Evolutionary conservation across 30 jellyfish, hydroid and myxozoan species (phyloP).

Genomic region (Euphysa ruthae): DNA sequence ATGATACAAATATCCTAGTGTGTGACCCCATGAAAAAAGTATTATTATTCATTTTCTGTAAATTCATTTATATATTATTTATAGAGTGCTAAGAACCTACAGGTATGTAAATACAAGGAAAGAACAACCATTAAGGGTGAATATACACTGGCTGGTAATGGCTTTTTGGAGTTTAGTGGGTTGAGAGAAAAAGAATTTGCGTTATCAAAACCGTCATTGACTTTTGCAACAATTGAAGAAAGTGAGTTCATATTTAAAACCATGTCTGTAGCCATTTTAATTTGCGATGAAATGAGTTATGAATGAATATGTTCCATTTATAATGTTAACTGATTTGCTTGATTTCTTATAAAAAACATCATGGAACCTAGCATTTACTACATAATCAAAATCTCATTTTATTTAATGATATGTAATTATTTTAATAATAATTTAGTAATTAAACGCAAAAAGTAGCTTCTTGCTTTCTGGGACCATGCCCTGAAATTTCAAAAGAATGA

Average conservation of each 20-base stretch:
- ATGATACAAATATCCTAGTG: too few relatives aligned
- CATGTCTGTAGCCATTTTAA: background rate
- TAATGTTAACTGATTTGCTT: too few relatives aligned
- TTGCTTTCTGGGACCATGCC: too few relatives aligned
- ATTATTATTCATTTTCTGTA: too few relatives aligned
- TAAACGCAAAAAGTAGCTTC: too few relatives aligned
- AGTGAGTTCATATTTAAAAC: background rate
- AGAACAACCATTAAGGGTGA: conserved; percentile 1
- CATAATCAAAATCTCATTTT: too few relatives aligned
- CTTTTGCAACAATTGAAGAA: conserved; percentile 54
- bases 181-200: background rate
- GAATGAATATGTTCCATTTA: background rate
- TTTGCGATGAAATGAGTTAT: background rate
- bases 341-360: too few relatives aligned
- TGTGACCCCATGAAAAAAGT: too few relatives aligned
- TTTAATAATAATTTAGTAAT: too few relatives aligned
- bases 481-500: too few relatives aligned
- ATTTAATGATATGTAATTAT: too few relatives aligned
- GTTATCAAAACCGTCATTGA: conserved; percentile 33
- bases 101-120: conserved; percentile 25
- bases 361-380: too few relatives aligned
- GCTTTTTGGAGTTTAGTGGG: conserved; percentile 35
- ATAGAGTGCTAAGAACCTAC: conserved; percentile 24
- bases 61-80: background rate
- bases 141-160: conserved; percentile 62